A percentile compares a stretch with the other conserved stretches of the same genome.
Conservation (phyloP, 2,797 vertebrate genomes). For the Micropoecilia bifurca region DNA sequence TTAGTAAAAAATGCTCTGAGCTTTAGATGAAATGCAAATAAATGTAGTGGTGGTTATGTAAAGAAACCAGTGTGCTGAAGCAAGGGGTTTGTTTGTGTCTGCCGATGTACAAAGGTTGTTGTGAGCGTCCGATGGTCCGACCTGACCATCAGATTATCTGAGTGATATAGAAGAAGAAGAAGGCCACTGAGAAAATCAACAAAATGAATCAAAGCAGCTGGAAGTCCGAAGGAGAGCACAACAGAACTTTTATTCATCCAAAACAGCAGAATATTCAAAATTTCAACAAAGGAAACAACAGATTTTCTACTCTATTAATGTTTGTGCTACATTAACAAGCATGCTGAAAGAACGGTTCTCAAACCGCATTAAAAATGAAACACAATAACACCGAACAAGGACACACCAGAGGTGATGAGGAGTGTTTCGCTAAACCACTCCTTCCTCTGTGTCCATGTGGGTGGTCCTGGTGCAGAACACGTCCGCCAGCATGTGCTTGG, state of each 20-base stretch:
- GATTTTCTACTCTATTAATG: slow-evolving; percentile 34
- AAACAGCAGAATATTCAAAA: slow-evolving; percentile 57
- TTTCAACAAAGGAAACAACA: slow-evolving; percentile 39
- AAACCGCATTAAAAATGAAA: slow-evolving; percentile 38
- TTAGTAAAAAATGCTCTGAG: not conserved
- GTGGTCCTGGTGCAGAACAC: slow-evolving; percentile 90
- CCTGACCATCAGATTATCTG: slow-evolving; percentile 62
- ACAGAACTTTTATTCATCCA: slow-evolving; percentile 68
- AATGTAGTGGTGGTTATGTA: slow-evolving; percentile 22
- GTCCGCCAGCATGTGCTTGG: slow-evolving; percentile 96
- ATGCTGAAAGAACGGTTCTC: slow-evolving; percentile 18
- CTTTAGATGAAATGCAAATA: not conserved
- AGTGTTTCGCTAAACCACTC: slow-evolving; percentile 78
- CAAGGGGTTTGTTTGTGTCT: slow-evolving; percentile 4
- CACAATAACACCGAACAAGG: slow-evolving; percentile 14
- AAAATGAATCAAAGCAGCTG: slow-evolving; percentile 43
- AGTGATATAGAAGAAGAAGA: slow-evolving; percentile 44
- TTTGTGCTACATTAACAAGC: slow-evolving; percentile 35
- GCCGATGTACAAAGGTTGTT: slow-evolving; percentile 50
- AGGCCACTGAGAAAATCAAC: slow-evolving; percentile 47
- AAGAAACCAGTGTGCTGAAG: slow-evolving; percentile 24
- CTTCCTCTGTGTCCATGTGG: slow-evolving; percentile 91
- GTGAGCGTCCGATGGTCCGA: slow-evolving; percentile 41
- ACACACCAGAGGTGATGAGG: not conserved
- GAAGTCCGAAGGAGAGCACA: slow-evolving; percentile 31